These are phyloP conservation scores for Zoanthus solanderi DNA, from an alignment of 92 coral and sea anemone genomes.

Conservation along the genomic window DNA sequence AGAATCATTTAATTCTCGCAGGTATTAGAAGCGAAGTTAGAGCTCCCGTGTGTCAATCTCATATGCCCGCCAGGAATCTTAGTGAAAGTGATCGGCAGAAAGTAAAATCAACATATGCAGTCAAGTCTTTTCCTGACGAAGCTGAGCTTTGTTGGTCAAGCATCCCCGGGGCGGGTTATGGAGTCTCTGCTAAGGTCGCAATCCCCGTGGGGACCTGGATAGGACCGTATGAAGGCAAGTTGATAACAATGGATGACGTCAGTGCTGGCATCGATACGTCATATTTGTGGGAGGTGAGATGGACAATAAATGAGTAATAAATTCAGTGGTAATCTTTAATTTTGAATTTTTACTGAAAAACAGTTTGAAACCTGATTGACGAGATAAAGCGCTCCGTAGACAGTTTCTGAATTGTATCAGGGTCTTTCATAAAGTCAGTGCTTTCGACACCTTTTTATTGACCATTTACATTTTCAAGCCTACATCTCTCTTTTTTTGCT, in stretches of 20 bases:
- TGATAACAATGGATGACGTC: slow-evolving; percentile 69
- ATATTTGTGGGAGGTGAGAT: slow-evolving; percentile 96
- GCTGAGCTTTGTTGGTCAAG: slow-evolving; percentile 91
- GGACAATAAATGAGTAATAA: too few species aligned
- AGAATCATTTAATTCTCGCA: not conserved
- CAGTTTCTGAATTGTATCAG: too few species aligned
- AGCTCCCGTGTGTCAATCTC: not conserved
- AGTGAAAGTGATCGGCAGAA: slow-evolving; percentile 20
- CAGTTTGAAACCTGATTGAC: too few species aligned
- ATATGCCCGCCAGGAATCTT: not conserved
- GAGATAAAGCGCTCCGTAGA: too few species aligned
- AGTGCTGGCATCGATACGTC: slow-evolving; percentile 76
- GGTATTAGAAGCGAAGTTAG: not conserved
- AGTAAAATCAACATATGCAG: slow-evolving; percentile 61
- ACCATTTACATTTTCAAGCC: too few species aligned
- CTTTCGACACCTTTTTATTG: too few species aligned
- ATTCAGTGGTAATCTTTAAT: not conserved
- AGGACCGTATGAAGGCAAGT: slow-evolving; percentile 95
- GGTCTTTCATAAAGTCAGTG: too few species aligned
- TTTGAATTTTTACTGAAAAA: too few species aligned
- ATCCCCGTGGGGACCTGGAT: slow-evolving; percentile 99
- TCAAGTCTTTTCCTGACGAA: slow-evolving; percentile 89
- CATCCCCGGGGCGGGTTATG: slow-evolving; percentile 88
- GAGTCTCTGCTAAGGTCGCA: slow-evolving; percentile 84
- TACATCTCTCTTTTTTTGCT: too few species aligned